Evolutionary conservation across 30 jellyfish, hydroid and myxozoan species (phyloP), one percentile per base, ranked within the genome.

Genomic region (Cassiopea xamachana): DNA sequence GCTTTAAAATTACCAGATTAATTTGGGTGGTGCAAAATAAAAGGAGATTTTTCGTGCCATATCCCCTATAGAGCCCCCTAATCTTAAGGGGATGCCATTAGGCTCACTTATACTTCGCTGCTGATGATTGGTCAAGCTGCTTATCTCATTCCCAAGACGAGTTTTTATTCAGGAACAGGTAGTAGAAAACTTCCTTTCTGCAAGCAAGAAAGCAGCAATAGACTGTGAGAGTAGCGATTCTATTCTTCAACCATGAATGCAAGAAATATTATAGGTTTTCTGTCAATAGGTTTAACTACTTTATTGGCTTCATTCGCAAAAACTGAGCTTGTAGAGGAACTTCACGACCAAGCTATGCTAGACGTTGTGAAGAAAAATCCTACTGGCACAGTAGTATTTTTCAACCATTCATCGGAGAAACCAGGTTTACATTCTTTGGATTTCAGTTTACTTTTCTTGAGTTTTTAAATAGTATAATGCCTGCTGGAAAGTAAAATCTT

Each of bases 341-440:
- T 81, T 16, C 61, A 46, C 1, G 81, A 81, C 48, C 68, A 64
- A 79, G 12, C 87, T 1, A 18, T 75, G 50, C 47, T 86, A 73
- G 89, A 75, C 0, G 69, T 1, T 1, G 89, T 60, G 68, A 75
- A 75, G 64, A 43, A 16, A 44, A 76, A 49, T 51, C 89, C 89
- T 4, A 69, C 77, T 68, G 93, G 93, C 2, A 14, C 93, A 10
- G 89, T 74, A 48, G 89, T 86, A 5, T 76, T 73, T 86, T 86
- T 86, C 60, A 79, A 87, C 4, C 67, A 75, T 19, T 50, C 60
- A 1, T 27, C 17, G 48, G 72, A 18, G 14, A 62, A 62, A 27
- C 80, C 51, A 47, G 81, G 90, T 81, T 19, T 51, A 82, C 67
- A 10, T 18, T 8, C 39, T 27, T 27, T 27, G 39, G 39, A 39